These are phyloP conservation scores for Pseudoips prasinana DNA, from an alignment of 2,888 invertebrate species.

Conservation along the genomic window DNA sequence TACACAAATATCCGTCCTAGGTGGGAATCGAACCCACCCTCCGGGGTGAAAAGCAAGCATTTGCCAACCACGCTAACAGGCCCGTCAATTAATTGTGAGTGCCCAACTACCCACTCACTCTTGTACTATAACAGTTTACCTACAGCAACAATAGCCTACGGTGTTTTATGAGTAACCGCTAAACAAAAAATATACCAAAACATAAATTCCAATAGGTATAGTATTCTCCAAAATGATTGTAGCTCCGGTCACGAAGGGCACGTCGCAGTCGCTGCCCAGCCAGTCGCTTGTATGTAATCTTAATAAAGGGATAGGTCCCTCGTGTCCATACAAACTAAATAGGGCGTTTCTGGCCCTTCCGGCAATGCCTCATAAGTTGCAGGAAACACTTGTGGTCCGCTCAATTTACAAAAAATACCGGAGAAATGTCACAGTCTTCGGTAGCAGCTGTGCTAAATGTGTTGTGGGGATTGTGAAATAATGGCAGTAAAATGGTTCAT, in stretches of 20 bases:
- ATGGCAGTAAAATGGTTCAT: slow-evolving; percentile 4
- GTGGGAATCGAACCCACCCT: too few relatives aligned
- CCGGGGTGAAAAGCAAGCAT: too few relatives aligned
- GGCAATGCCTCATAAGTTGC: slow-evolving; percentile 20
- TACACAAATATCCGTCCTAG: too few relatives aligned
- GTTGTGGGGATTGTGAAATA: slow-evolving; percentile 6
- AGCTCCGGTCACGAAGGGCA: slow-evolving; percentile 17
- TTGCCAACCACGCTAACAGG: too few relatives aligned
- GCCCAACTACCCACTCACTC: too few relatives aligned
- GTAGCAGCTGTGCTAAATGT: slow-evolving; percentile 22
- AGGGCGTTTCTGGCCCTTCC: slow-evolving; percentile 17
- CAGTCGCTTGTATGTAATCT: slow-evolving; percentile 23
- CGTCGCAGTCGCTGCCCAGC: slow-evolving; percentile 15
- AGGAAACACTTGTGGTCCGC: slow-evolving; percentile 17
- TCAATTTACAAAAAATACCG: slow-evolving; percentile 18
- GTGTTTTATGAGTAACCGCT: too few relatives aligned
- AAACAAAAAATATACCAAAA: too few relatives aligned
- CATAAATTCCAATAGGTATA: too few relatives aligned
- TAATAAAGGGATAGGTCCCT: slow-evolving; percentile 36
- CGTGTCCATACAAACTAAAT: slow-evolving; percentile 26
- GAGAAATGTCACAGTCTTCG: slow-evolving; percentile 8
- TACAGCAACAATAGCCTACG: too few relatives aligned
- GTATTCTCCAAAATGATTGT: background rate
- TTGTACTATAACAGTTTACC: too few relatives aligned
- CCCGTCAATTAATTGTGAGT: too few relatives aligned